Conservation (phyloP, 2,113 vertebrate species). For the Peromyscus polionotus region DNA sequence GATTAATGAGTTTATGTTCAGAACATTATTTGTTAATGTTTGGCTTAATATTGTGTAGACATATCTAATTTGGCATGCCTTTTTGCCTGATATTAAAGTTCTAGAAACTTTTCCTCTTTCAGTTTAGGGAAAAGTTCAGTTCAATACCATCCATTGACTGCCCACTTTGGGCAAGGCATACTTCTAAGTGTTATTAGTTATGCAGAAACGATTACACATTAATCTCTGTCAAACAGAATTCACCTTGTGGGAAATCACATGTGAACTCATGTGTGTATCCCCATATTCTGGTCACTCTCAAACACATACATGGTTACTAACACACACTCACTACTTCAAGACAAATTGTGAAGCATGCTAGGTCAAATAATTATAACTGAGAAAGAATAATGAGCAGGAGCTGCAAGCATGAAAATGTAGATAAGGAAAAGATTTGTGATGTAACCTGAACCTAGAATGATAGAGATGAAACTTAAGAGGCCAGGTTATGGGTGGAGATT, state of each 20-base stretch:
- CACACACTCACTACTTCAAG: not conserved
- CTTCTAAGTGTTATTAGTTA: not conserved
- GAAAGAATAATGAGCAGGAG: not conserved
- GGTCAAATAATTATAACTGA: not conserved
- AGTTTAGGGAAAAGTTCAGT: not conserved
- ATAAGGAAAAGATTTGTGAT: not conserved
- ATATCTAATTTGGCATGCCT: conserved; percentile 11
- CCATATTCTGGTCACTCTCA: not conserved
- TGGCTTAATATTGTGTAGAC: not conserved
- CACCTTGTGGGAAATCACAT: not conserved
- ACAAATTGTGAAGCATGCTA: not conserved
- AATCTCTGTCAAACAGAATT: conserved; percentile 54
- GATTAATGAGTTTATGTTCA: conserved; percentile 51
- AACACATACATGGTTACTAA: not conserved
- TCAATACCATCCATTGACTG: conserved; percentile 39
- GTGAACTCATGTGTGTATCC: not conserved
- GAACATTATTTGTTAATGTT: not conserved
- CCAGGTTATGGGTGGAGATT: not conserved
- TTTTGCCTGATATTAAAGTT: conserved; percentile 31
- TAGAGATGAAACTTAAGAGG: not conserved
- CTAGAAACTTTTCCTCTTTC: not conserved
- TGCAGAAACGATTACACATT: not conserved
- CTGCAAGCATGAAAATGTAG: not conserved
- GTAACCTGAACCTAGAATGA: not conserved
- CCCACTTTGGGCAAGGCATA: not conserved